Base-by-base conservation (phyloP, 2,113 vertebrate genomes). In the Pogona vitticeps region DNA sequence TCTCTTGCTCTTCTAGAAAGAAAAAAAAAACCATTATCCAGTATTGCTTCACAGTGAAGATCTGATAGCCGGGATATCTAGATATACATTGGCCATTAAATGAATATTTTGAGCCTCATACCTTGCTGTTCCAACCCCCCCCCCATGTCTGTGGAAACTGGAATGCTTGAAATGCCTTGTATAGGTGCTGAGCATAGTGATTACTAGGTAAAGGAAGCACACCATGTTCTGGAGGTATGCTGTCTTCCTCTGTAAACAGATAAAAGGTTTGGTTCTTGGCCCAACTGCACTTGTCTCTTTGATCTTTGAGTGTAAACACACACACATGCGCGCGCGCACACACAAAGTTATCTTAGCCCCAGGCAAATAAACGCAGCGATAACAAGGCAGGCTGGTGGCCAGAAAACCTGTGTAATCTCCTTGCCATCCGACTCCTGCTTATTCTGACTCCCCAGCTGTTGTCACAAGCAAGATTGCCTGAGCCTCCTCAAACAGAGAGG, bases 331-430 rank as follows among this genome's bases (percentile, higher is more conserved):
- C 91, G 94, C 87, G 92, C 96, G 91, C 95, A 52, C 46, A 52
- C n/a, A n/a, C n/a, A 91, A 89, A 83, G 88, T 96, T 97, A 96
- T 96, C 96, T 97, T 88, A 78, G 33, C 86, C 89, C 85, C 94
- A 95, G 92, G 94, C 95, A 97, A 97, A 97, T 94, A 97, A 95
- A 85, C 18, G 77, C 68, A 86, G 90, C 31, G 97, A 98, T 97
- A 98, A 97, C 94, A 94, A 95, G 68, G 93, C 83, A 94, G 97
- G 96, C 96, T 92, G 92, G 91, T 95, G 93, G 95, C 97, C 97
- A 97, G 96, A 93, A 96, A 81, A 90, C 92, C 94, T 61, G 70
- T 77, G 91, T 97, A 96, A 97, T 97, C 97, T 96, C 88, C 87
- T 94, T 86, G 23, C 93, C 88, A 89, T 82, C 95, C 90, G 89